Base-by-base conservation (phyloP, 2,888 invertebrate genomes). In the Andrena haemorrhoa region DNA sequence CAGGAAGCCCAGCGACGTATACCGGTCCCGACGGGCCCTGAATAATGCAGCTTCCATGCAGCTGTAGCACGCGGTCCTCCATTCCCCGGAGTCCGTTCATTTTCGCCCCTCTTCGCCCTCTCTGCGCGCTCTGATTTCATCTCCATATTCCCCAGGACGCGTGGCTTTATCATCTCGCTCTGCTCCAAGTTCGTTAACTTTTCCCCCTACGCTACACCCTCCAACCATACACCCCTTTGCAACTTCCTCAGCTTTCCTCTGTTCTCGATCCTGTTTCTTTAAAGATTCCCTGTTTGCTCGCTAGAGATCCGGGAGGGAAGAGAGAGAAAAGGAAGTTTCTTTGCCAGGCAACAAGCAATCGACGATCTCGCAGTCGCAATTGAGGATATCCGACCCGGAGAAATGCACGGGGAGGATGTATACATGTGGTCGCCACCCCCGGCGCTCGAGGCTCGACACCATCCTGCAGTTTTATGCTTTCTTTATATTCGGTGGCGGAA, bases 21-120 rank as follows among this genome's bases (percentile, higher is more conserved):
- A 41, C 3, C 1, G 41, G 41, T 41, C 41, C 41, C 41, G 20
- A 26, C 26, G 12, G 31, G 12, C 16, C 87, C 86, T 90, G 88
- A 90, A 89, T 90, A 90, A 91, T 91, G 88, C 89, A 91, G 81
- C 85, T 88, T 35, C 49, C 75, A 69, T 75, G 75, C 75, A 47
- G 35, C 12, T 16, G 41, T 41, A 41, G 41, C 41, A 41, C 41
- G 41, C 41, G 41, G 41, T 0, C 41, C 23, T 56, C 47, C 51
- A 6, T 63, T 60, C 4, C 60, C 29, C 23, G 26, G n/a, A 26
- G n/a, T n/a, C 31, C 29, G 58, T 72, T 64, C 58, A 29, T 51
- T 49, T 5, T 61, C 68, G 47, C 66, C n/a, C 6, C 16, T 41
- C 70, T 69, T 53, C 75, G 23, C 31, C 41, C 70, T 71, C 71